A percentile compares a stretch with the other conserved stretches of the same genome.
Evolutionary conservation across 2,113 vertebrate genomes (phyloP).

Genomic region (Calyptommatus sinebrachiatus): DNA sequence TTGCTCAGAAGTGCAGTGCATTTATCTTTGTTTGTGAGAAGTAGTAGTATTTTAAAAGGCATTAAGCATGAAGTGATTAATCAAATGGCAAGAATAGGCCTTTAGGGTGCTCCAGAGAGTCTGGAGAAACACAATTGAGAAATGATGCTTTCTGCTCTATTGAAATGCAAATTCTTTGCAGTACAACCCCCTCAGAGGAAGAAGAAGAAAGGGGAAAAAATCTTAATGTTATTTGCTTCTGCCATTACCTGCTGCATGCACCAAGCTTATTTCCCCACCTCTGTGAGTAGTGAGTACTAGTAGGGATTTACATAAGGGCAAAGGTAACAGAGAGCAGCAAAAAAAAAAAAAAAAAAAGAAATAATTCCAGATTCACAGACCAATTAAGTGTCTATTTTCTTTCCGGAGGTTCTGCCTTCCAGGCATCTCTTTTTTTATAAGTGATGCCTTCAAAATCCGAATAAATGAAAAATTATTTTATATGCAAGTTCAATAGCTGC

Average conservation of each 20-base stretch:
- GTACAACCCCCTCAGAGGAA: constrained; percentile 24
- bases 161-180: constrained; percentile 62
- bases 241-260: constrained; percentile 32
- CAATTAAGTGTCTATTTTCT: background rate
- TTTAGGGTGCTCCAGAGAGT: constrained; percentile 42
- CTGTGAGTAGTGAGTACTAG: constrained; percentile 9
- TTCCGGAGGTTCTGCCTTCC: constrained; percentile 24
- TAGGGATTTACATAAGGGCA: constrained; percentile 14
- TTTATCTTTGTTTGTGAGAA: constrained; percentile 47
- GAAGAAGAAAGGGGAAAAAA: background rate
- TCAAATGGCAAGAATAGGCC: constrained; percentile 58
- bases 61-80: constrained; percentile 55
- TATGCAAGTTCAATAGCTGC: constrained; percentile 30
- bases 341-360: background rate
- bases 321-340: constrained; percentile 12
- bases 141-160: constrained; percentile 50
- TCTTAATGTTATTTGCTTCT: constrained; percentile 42
- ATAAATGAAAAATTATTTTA: constrained; percentile 15
- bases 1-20: constrained; percentile 32
- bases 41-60: constrained; percentile 49
- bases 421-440: constrained; percentile 26
- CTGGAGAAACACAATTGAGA: constrained; percentile 51
- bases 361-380: constrained; percentile 1
- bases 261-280: constrained; percentile 11
- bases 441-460: constrained; percentile 21